Conservation (phyloP, 92 coral and sea anemone species). For the Plumapathes pennacea region DNA sequence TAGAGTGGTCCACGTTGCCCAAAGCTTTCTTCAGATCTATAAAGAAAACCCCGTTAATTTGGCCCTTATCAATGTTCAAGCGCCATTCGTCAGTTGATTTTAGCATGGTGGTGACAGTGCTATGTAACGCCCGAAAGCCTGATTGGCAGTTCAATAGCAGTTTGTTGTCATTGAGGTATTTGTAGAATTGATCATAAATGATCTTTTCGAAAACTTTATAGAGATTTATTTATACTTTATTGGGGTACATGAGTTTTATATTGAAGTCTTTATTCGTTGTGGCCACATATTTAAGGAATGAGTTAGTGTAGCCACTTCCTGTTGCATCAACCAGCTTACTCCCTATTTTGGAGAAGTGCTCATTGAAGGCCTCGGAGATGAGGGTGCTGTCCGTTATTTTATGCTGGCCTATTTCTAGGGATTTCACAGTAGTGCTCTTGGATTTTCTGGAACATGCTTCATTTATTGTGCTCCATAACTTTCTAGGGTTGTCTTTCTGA, state of each 20-base stretch:
- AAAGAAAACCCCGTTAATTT: slow-evolving; percentile 10
- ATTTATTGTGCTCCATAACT: slow-evolving; percentile 15
- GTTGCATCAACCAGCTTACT: slow-evolving; percentile 5
- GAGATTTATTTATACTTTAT: neutral
- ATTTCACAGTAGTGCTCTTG: slow-evolving; percentile 6
- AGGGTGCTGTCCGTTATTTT: neutral
- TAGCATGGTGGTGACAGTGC: slow-evolving; percentile 8
- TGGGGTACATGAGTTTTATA: neutral
- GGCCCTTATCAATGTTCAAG: slow-evolving; percentile 14
- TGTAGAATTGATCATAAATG: slow-evolving; percentile 9
- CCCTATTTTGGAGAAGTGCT: slow-evolving; percentile 4
- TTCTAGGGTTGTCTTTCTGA: slow-evolving; percentile 16
- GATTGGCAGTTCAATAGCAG: slow-evolving; percentile 9
- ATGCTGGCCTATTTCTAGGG: slow-evolving; percentile 2
- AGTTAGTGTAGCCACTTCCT: neutral
- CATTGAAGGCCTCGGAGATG: slow-evolving; percentile 7
- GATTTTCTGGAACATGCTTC: neutral
- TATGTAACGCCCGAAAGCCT: slow-evolving; percentile 6
- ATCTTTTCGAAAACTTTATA: slow-evolving; percentile 8
- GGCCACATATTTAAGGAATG: slow-evolving; percentile 8
- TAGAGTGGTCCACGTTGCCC: slow-evolving; percentile 1
- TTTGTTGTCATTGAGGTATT: slow-evolving; percentile 4
- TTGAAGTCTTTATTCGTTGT: slow-evolving; percentile 1
- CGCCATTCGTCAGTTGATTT: slow-evolving; percentile 14
- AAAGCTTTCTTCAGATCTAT: slow-evolving; percentile 11